Conservation (phyloP, 2,888 invertebrate genomes). For the Ellobium chinense region DNA sequence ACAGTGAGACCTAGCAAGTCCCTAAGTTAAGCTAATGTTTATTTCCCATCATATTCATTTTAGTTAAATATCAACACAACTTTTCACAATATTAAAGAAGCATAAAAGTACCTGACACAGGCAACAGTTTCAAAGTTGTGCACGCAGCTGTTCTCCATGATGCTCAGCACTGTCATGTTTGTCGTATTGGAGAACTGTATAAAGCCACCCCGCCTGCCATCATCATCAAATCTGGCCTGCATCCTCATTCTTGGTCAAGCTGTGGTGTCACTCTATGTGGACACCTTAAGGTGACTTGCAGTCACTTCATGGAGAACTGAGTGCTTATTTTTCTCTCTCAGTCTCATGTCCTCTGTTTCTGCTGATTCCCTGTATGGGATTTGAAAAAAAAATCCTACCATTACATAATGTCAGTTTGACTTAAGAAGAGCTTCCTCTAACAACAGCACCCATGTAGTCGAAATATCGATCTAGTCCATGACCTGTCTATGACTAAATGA, state of each 20-base stretch:
- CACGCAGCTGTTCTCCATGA: conserved; percentile 42
- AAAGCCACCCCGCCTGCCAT: background rate
- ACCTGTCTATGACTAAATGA: no score
- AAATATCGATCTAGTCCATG: no score
- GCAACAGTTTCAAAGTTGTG: conserved; percentile 43
- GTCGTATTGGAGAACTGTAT: conserved; percentile 12
- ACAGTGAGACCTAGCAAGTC: background rate
- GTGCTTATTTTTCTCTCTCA: no score
- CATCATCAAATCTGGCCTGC: background rate
- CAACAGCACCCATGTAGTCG: no score
- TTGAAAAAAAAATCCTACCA: no score
- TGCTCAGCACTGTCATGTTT: conserved; percentile 30
- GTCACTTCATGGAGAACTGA: no score
- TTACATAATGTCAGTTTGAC: no score
- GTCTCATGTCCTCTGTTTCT: no score
- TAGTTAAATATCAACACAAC: background rate
- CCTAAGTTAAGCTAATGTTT: background rate
- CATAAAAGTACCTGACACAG: conserved; percentile 33
- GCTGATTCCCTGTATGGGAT: no score
- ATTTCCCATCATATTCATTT: background rate
- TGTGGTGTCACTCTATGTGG: no score
- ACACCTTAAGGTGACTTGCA: no score
- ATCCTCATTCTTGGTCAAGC: background rate
- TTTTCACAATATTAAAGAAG: background rate
- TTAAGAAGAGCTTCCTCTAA: no score